phyloP scores from a whole-genome alignment of 1,140 invertebrate species.

The Drepana arcuata region DNA sequence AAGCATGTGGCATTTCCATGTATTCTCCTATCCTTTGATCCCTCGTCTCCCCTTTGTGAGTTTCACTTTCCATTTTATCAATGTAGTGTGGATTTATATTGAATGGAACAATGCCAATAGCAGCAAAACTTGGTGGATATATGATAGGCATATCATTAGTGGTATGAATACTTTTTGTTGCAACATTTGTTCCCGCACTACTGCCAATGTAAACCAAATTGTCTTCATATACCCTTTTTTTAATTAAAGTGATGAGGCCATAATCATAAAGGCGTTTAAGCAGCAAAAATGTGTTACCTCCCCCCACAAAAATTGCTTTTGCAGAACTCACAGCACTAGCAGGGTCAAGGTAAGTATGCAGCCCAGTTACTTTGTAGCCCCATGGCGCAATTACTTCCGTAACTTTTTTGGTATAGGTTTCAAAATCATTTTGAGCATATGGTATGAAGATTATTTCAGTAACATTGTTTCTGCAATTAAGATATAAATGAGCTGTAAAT shows the following conservation, averaged over 20 bases:
- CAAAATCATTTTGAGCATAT: slow-evolving; percentile 79
- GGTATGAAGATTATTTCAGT: slow-evolving; percentile 82
- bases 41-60: slow-evolving; percentile 84
- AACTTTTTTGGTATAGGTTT: slow-evolving; percentile 78
- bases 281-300: slow-evolving; percentile 84
- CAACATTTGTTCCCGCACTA: slow-evolving; percentile 88
- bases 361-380: slow-evolving; percentile 77
- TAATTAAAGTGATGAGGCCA: slow-evolving; percentile 77
- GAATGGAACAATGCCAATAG: slow-evolving; percentile 82
- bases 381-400: slow-evolving; percentile 74
- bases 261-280: slow-evolving; percentile 81
- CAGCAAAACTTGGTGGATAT: slow-evolving; percentile 82
- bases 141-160: slow-evolving; percentile 92
- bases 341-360: slow-evolving; percentile 75
- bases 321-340: slow-evolving; percentile 74
- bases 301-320: slow-evolving; percentile 84
- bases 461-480: slow-evolving; percentile 74
- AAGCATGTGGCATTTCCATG: slow-evolving; percentile 72
- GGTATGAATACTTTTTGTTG: slow-evolving; percentile 83
- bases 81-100: slow-evolving; percentile 91
- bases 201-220: slow-evolving; percentile 84
- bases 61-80: slow-evolving; percentile 75
- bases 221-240: slow-evolving; percentile 75
- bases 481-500: background rate
- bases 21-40: slow-evolving; percentile 81